Evolutionary conservation across 2,888 invertebrate genomes (phyloP), one percentile per base, ranked within the genome.

Genomic region (Lycaena phlaeas): DNA sequence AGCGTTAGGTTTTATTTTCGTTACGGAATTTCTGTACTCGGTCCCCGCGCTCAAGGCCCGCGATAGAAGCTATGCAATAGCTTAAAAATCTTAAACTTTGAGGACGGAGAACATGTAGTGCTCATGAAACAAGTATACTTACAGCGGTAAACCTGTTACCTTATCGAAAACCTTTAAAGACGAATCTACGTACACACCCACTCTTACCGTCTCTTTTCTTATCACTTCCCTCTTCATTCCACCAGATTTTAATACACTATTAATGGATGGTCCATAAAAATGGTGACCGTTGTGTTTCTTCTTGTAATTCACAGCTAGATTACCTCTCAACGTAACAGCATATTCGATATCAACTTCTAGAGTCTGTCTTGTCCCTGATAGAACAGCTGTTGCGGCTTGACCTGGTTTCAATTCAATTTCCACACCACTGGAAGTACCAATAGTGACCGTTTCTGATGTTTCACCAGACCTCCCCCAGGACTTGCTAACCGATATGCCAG

Each of bases 321-420:
- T 65, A 0, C 79, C 79, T 34, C 64, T 55, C 3, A 79, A 41
- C n/a, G 46, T 54, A 6, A 64, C 57, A 14, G 47, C 46, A 42
- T 79, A 69, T 0, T 57, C 44, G 0, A 81, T 54, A 51, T 77
- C 73, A 0, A 77, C 46, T 49, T 74, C 70, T 38, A 81, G 44
- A 47, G 47, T 43, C 1, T 69, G 69, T 26, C 63, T 59, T 2
- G 55, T 71, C 0, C 75, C 76, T 10, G 74, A 59, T 9, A 79
- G 46, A 3, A 68, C 59, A 0, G 77, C 76, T 2, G 64, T 70
- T 0, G 61, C 70, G 0, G 68, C 54, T 42, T 77, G 67, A 1
- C 70, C 66, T 0, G 78, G 76, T 9, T 59, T 41, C 7, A 79
- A 44, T 45, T 78, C 71, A 0, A 64, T 65, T 53, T 81, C 79